phyloP scores from a whole-genome alignment of 2,888 invertebrate genomes.

The Bruchidius siliquastri region DNA sequence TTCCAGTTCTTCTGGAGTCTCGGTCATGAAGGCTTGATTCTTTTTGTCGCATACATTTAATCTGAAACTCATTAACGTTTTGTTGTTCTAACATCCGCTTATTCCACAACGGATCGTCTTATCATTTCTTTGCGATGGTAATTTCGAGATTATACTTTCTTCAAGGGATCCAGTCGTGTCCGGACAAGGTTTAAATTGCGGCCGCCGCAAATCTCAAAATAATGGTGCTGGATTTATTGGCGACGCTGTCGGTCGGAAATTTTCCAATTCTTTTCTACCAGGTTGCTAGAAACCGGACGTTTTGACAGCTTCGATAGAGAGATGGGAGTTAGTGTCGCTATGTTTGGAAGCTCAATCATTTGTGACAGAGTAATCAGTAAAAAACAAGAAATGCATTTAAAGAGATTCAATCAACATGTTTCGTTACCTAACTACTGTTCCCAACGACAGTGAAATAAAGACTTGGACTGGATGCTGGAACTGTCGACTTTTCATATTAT shows the following conservation, averaged over 20 bases:
- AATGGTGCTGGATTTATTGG: not conserved
- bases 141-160: not conserved
- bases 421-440: too few species aligned
- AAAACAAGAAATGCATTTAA: too few species aligned
- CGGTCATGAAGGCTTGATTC: not conserved
- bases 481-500: too few species aligned
- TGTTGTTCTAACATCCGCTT: not conserved
- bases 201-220: not conserved
- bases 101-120: not conserved
- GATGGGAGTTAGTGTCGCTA: too few species aligned
- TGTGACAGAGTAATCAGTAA: too few species aligned
- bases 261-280: not conserved
- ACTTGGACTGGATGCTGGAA: too few species aligned
- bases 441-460: too few species aligned
- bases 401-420: too few species aligned
- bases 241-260: not conserved
- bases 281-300: not conserved
- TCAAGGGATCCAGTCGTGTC: not conserved
- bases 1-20: not conserved
- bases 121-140: not conserved
- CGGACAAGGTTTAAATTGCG: not conserved
- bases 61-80: not conserved
- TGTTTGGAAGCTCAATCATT: too few species aligned
- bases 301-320: not conserved
- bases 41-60: not conserved